phyloP scores from a whole-genome alignment of 2,113 vertebrate genomes.

The Sylvietta virens region DNA sequence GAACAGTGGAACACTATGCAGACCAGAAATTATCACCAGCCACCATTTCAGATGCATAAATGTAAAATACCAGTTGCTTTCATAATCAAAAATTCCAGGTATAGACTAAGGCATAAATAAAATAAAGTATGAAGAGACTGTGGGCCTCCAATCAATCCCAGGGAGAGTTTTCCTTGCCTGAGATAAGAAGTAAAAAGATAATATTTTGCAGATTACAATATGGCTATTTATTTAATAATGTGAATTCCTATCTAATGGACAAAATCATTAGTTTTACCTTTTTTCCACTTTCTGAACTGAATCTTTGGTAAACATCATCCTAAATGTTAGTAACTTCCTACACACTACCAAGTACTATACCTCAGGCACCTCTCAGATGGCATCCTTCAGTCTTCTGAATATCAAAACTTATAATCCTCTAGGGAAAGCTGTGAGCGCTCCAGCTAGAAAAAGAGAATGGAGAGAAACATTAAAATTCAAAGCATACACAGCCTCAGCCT shows the following conservation, averaged over 20 bases:
- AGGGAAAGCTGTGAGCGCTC: conserved; percentile 51
- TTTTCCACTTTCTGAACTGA: background rate
- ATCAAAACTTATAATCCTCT: conserved; percentile 41
- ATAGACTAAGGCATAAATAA: background rate
- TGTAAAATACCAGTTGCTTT: background rate
- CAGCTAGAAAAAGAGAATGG: conserved; percentile 59
- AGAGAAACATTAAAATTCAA: conserved; percentile 33
- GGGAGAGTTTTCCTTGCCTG: background rate
- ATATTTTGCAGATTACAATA: background rate
- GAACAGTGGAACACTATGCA: background rate
- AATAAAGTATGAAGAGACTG: background rate
- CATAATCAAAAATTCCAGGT: background rate
- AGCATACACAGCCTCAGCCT: background rate
- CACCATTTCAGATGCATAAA: background rate
- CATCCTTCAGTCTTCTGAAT: conserved; percentile 79
- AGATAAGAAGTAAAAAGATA: background rate
- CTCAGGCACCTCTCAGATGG: conserved; percentile 89
- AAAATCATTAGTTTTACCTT: background rate
- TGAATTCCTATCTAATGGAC: background rate
- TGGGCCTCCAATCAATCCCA: background rate
- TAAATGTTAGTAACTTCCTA: background rate
- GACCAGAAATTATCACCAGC: background rate
- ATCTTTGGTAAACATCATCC: background rate
- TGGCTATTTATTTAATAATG: background rate
- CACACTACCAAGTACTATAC: conserved; percentile 63